A percentile compares a stretch with the other conserved stretches of the same genome.
Conservation (phyloP, 2,888 invertebrate genomes). For the Hypomecis punctinalis region DNA sequence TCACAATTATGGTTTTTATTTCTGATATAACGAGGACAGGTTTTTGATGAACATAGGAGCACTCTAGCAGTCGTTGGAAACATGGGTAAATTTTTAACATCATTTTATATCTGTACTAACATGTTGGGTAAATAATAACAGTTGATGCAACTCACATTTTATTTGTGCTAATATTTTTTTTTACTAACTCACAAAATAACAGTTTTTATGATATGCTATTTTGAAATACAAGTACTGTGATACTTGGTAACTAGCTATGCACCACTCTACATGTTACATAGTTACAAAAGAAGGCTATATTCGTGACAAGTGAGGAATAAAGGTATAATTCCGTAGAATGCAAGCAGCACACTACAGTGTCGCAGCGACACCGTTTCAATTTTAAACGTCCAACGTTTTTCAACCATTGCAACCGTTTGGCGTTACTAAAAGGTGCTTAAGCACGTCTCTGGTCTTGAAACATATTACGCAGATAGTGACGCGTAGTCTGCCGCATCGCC, state of each 20-base stretch:
- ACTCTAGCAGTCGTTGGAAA: conserved; percentile 42
- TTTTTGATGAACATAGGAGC: conserved; percentile 33
- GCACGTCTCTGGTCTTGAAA: too few relatives aligned
- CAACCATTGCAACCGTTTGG: too few relatives aligned
- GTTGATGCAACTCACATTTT: conserved; percentile 4
- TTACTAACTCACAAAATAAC: conserved; percentile 1
- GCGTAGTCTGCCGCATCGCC: too few relatives aligned
- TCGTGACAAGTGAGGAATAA: not conserved
- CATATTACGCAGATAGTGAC: too few relatives aligned
- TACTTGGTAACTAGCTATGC: conserved; percentile 11
- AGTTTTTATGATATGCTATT: conserved; percentile 2
- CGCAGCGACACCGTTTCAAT: too few relatives aligned
- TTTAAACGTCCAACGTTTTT: too few relatives aligned
- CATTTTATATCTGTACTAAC: conserved; percentile 35
- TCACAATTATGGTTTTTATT: conserved; percentile 78
- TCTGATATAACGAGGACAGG: conserved; percentile 45
- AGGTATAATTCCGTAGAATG: too few relatives aligned
- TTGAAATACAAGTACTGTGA: not conserved
- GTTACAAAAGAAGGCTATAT: not conserved
- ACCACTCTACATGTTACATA: conserved; percentile 1
- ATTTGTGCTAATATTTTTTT: not conserved
- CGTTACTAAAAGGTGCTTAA: too few relatives aligned
- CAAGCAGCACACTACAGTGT: too few relatives aligned
- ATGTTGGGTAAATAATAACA: conserved; percentile 28
- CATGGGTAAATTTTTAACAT: conserved; percentile 43